A percentile compares a stretch with the other conserved stretches of the same genome.
These are phyloP conservation scores for Drosophila ohnishii DNA, from an alignment of 1,140 invertebrate genomes.

Conservation along the genomic window DNA sequence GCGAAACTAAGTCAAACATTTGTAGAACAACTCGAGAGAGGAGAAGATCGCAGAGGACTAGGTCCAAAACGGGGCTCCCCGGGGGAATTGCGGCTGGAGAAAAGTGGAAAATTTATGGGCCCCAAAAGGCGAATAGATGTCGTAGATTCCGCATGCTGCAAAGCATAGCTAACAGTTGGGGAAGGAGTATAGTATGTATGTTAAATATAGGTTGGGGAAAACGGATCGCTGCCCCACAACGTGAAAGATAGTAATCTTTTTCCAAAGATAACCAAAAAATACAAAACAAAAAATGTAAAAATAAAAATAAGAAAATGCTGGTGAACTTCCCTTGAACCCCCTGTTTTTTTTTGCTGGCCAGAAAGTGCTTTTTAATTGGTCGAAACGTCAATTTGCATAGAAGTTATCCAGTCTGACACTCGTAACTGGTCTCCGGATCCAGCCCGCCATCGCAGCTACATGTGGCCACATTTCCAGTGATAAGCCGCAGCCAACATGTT, in stretches of 20 bases:
- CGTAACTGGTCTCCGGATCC: conserved; percentile 41
- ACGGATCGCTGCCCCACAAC: conserved; percentile 16
- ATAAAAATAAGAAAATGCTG: conserved; percentile 3
- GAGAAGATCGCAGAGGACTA: neutral
- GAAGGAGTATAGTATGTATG: conserved; percentile 13
- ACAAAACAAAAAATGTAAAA: neutral
- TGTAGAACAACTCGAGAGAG: conserved; percentile 57
- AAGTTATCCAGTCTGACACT: conserved; percentile 53
- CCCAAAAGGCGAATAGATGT: conserved; percentile 69
- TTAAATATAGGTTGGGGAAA: conserved; percentile 26
- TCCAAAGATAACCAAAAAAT: conserved; percentile 5
- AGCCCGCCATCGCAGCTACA: conserved; percentile 17
- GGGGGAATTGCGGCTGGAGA: conserved; percentile 60
- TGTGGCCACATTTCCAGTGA: conserved; percentile 57
- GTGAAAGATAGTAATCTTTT: conserved; percentile 27
- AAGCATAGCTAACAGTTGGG: conserved; percentile 38
- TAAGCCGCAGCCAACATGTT: conserved; percentile 51
- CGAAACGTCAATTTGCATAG: conserved; percentile 22
- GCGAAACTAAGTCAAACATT: conserved; percentile 79
- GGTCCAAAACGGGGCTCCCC: conserved; percentile 22
- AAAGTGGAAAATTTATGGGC: conserved; percentile 73
- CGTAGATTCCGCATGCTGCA: conserved; percentile 53
- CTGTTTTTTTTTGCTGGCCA: conserved; percentile 21
- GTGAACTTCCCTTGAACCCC: conserved; percentile 40
- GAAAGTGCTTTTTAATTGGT: conserved; percentile 73